A percentile compares a stretch with the other conserved stretches of the same genome.
Conservation (phyloP, 2,888 invertebrate genomes). For the Gasteruption jaculator region DNA sequence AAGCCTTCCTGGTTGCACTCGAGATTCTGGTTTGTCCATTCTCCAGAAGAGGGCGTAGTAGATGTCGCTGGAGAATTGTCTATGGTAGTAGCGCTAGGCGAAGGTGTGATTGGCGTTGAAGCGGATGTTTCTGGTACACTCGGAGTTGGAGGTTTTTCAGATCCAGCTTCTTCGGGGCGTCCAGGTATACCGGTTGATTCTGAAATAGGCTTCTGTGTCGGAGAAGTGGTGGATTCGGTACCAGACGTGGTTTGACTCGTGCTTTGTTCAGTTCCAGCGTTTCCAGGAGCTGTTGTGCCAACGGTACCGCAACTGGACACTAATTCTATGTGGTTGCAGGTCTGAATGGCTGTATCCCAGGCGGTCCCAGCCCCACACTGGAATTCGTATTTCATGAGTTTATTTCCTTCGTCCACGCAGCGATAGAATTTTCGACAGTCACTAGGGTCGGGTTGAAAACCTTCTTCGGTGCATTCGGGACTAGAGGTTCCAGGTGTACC, state of each 20-base stretch:
- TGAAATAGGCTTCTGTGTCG: too few relatives aligned
- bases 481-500: constrained; percentile 6
- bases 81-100: background rate
- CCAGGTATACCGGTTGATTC: too few relatives aligned
- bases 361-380: constrained; percentile 58
- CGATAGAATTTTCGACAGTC: constrained; percentile 73
- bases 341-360: constrained; percentile 56
- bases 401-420: constrained; percentile 62
- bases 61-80: background rate
- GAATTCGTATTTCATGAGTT: constrained; percentile 54
- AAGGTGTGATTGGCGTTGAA: background rate
- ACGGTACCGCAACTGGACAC: too few relatives aligned
- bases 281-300: too few relatives aligned
- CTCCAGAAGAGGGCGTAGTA: background rate
- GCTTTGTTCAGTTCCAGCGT: too few relatives aligned
- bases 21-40: background rate
- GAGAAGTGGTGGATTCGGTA: constrained; percentile 15
- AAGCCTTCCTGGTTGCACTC: constrained; percentile 62
- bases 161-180: constrained; percentile 2
- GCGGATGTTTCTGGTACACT: constrained; percentile 5
- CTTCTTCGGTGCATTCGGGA: constrained; percentile 52
- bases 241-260: too few relatives aligned
- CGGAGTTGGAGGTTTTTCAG: constrained; percentile 2
- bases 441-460: constrained; percentile 64
- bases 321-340: constrained; percentile 55